These are phyloP conservation scores for Sympetrum striolatum DNA, from an alignment of 2,888 invertebrate species.

Conservation along the genomic window DNA sequence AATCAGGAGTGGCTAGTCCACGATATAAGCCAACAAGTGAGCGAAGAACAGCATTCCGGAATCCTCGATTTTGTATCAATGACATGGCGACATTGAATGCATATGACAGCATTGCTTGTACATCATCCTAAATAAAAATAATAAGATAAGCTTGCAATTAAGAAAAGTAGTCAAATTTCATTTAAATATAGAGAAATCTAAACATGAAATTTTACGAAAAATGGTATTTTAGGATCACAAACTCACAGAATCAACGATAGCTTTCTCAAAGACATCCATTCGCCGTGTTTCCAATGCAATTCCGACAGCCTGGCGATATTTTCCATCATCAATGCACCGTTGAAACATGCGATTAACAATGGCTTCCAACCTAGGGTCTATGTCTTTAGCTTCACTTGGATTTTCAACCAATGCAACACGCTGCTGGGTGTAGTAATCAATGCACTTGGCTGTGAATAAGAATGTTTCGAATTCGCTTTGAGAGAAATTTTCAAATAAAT, in stretches of 20 bases:
- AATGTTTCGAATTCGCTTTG: neutral
- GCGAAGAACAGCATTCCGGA: conserved; percentile 88
- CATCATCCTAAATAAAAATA: conserved; percentile 71
- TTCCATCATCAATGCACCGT: conserved; percentile 91
- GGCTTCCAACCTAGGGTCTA: conserved; percentile 84
- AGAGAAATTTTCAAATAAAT: conserved; percentile 30
- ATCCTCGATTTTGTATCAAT: conserved; percentile 91
- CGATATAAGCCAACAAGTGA: conserved; percentile 90
- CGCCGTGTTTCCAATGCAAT: conserved; percentile 94
- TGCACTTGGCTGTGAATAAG: conserved; percentile 81
- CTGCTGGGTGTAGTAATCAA: conserved; percentile 94
- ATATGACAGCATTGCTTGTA: conserved; percentile 88
- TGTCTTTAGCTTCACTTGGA: conserved; percentile 68
- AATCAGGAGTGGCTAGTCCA: conserved; percentile 89
- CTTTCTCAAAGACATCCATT: conserved; percentile 94
- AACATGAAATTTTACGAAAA: neutral
- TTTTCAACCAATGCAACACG: conserved; percentile 71
- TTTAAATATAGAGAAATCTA: neutral
- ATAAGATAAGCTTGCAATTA: neutral
- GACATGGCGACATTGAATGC: conserved; percentile 97
- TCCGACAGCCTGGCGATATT: conserved; percentile 94
- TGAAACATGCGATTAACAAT: conserved; percentile 98
- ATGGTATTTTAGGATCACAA: neutral
- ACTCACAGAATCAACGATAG: conserved; percentile 81
- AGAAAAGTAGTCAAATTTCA: neutral